phyloP scores from a whole-genome alignment of 2,888 invertebrate genomes.

The Thelaira solivaga region DNA sequence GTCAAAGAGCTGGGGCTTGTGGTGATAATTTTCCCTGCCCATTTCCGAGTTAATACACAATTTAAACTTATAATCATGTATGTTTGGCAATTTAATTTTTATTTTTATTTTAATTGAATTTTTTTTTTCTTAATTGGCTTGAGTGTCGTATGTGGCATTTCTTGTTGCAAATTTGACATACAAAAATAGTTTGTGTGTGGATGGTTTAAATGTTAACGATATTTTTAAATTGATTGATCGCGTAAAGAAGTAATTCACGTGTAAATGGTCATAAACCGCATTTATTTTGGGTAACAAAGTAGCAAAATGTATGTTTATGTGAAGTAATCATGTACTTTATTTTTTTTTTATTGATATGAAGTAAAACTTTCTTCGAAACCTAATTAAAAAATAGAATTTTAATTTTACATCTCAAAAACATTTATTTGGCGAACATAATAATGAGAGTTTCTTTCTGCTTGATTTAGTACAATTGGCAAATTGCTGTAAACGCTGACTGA shows the following conservation, averaged over 20 bases:
- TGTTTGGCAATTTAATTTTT: conserved; percentile 1
- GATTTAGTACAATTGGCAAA: conserved; percentile 14
- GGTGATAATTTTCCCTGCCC: no score
- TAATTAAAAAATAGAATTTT: no score
- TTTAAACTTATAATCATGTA: conserved; percentile 3
- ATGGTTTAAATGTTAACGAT: conserved; percentile 7
- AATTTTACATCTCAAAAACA: no score
- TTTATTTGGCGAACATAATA: not conserved
- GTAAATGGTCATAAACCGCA: conserved; percentile 5
- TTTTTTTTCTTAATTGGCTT: conserved; percentile 32
- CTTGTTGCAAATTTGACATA: conserved; percentile 23
- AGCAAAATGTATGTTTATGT: no score
- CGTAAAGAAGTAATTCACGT: not conserved
- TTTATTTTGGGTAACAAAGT: not conserved
- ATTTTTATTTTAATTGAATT: conserved; percentile 1
- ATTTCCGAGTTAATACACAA: conserved; percentile 3
- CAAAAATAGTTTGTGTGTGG: no score
- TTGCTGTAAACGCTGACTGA: not conserved
- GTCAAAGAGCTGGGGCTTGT: no score
- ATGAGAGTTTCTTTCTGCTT: not conserved
- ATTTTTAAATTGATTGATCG: no score
- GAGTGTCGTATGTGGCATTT: conserved; percentile 4
- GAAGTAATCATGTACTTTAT: no score
- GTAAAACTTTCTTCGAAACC: no score
- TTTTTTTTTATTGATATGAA: no score